Percentiles rank a stretch among this genome's conserved stretches.
phyloP scores from a whole-genome alignment of 2,113 vertebrate genomes.

The Phaethon lepturus region DNA sequence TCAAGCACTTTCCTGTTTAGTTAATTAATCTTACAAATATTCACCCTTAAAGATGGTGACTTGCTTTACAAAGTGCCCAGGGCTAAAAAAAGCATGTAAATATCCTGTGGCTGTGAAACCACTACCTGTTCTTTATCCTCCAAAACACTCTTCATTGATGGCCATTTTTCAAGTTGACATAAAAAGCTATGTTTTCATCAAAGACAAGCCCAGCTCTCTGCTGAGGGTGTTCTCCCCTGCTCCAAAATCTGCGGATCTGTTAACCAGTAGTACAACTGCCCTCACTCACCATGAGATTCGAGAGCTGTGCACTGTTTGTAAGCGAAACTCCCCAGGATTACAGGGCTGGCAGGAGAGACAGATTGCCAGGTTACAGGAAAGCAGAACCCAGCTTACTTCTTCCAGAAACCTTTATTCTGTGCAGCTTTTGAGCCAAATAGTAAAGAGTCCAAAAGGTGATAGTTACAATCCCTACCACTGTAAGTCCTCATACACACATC shows the following conservation, averaged over 20 bases:
- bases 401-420: constrained; percentile 67
- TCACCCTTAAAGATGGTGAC: neutral
- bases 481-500: neutral
- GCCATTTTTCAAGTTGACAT: neutral
- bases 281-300: neutral
- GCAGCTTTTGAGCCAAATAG: constrained; percentile 17
- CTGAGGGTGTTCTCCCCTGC: neutral
- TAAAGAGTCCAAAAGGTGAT: constrained; percentile 30
- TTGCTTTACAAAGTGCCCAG: neutral
- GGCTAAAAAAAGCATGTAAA: neutral
- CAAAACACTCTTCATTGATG: neutral
- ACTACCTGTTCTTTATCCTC: neutral
- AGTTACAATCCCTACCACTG: neutral
- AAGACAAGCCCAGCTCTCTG: neutral
- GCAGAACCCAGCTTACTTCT: constrained; percentile 32
- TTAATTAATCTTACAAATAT: neutral
- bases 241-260: neutral
- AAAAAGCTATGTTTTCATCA: neutral
- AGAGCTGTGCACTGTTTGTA: neutral
- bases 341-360: neutral
- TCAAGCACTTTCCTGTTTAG: neutral
- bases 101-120: neutral
- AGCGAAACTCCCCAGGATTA: neutral
- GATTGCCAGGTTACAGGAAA: neutral
- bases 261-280: neutral